Evolutionary conservation across 2,113 vertebrate genomes (phyloP), one percentile per base, ranked within the genome.

Genomic region (Hipposideros armiger): DNA sequence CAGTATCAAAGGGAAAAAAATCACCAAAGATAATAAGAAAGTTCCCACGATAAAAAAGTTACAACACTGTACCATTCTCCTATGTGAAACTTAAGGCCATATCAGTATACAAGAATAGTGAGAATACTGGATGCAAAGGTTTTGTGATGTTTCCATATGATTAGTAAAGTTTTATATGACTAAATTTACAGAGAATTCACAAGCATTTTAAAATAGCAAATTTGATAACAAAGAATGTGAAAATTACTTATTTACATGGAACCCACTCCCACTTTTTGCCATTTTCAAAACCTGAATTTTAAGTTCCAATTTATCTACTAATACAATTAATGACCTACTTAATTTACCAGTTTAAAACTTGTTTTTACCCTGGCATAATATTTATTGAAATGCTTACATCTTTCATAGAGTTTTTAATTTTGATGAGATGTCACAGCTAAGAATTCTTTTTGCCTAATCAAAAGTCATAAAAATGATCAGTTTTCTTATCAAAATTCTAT

Each of bases 251-350:
- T 15, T 26, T 58, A 4, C 16, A 56, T 40, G 26, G 24, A 93
- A 78, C 17, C 14, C 20, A 84, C 5, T 50, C 58, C 11, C 36
- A 83, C 24, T 56, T 81, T 72, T 86, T 89, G 14, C 28, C 32
- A 11, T 77, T 88, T 60, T 94, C 62, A 58, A 72, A 94, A 74
- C n/a, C 28, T 88, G 30, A 93, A 92, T 56, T 82, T 8, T 56
- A 92, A n/a, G 6, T 22, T 92, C 36, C 70, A 93, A 22, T 83
- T 52, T 83, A 56, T 10, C 36, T n/a, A 76, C 17, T 74, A 20
- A 36, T 42, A 54, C 50, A 36, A 87, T 8, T 47, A 66, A 72
- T 86, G 20, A 4, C 22, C 22, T 30, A 42, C 13, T 54, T 88
- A 78, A 86, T 32, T 76, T 11, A 87, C 30, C 24, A 54, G 11